Evolutionary conservation across 2,797 vertebrate species (phyloP), one percentile per base, ranked within the genome.

Genomic region (Borostomias antarcticus): DNA sequence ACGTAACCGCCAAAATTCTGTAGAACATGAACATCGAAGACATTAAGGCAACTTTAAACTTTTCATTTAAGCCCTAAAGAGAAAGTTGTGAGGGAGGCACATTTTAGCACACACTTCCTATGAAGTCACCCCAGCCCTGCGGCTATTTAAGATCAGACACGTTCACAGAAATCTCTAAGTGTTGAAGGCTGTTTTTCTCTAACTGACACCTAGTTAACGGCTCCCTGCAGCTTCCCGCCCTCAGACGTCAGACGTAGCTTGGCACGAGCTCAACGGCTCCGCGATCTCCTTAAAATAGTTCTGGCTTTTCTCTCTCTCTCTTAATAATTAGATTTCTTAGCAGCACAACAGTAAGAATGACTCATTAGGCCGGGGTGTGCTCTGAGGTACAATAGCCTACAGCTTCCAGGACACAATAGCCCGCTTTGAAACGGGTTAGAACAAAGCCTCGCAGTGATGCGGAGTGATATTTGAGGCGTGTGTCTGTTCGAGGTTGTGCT

Each of bases 281-380:
- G 28, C 60, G 2, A 52, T 25, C 29, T 74, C 58, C 59, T 59
- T 62, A 73, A 82, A 83, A 72, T 72, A 76, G 5, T 37, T 70
- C 70, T 48, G 53, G 64, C 76, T 66, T 13, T 67, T 40, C 19
- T 50, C 25, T 33, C 23, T 17, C 2, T 71, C 50, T 66, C 8
- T 50, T 15, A 10, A 6, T 58, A 25, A 64, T 17, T 67, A 45
- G 70, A 65, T n/a, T 0, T 17, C 45, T 75, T 67, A 23, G 65
- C 30, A 28, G 37, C 15, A 2, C 69, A 74, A 54, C 68, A 73
- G 68, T 73, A 2, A 58, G n/a, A 69, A 67, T 8, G 43, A 64
- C n/a, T 9, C 30, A 56, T 30, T 23, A 35, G 68, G 47, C 63
- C 61, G 19, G 26, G 63, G 50, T 48, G 29, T 37, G 72, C 64